These are phyloP conservation scores for Napeogenes sylphis DNA, from an alignment of 2,888 invertebrate species.

Conservation along the genomic window DNA sequence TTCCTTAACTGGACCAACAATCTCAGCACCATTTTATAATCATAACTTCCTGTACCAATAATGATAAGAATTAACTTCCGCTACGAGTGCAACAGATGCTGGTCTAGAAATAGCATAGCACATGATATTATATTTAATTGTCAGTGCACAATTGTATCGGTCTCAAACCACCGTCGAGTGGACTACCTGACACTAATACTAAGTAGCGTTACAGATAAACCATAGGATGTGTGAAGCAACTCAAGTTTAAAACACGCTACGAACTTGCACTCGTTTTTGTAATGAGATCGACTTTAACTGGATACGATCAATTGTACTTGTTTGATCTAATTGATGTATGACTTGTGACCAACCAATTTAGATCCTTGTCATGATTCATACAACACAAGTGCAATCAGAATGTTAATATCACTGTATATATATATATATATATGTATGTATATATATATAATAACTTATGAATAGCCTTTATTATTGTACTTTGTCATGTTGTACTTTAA, in stretches of 20 bases:
- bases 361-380: slow-evolving; percentile 3
- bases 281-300: slow-evolving; percentile 5
- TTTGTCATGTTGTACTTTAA: too few species aligned
- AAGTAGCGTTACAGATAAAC: slow-evolving; percentile 44
- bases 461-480: too few species aligned
- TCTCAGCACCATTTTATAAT: slow-evolving; percentile 20
- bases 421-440: too few species aligned
- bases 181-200: slow-evolving; percentile 18
- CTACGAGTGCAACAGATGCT: slow-evolving; percentile 47
- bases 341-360: slow-evolving; percentile 4
- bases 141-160: slow-evolving; percentile 57
- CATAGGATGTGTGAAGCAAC: slow-evolving; percentile 42
- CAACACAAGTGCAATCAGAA: slow-evolving; percentile 1
- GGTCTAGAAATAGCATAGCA: slow-evolving; percentile 65
- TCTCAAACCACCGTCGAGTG: slow-evolving; percentile 57
- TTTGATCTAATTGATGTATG: slow-evolving; percentile 5
- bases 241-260: slow-evolving; percentile 32
- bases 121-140: slow-evolving; percentile 71
- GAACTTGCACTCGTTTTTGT: slow-evolving; percentile 24
- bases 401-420: background rate
- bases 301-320: background rate
- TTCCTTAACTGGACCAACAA: background rate
- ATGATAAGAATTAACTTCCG: slow-evolving; percentile 53
- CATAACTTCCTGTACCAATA: slow-evolving; percentile 43
- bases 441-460: background rate